Evolutionary conservation across 2,888 invertebrate genomes (phyloP).

Genomic region (Coremacera marginata): DNA sequence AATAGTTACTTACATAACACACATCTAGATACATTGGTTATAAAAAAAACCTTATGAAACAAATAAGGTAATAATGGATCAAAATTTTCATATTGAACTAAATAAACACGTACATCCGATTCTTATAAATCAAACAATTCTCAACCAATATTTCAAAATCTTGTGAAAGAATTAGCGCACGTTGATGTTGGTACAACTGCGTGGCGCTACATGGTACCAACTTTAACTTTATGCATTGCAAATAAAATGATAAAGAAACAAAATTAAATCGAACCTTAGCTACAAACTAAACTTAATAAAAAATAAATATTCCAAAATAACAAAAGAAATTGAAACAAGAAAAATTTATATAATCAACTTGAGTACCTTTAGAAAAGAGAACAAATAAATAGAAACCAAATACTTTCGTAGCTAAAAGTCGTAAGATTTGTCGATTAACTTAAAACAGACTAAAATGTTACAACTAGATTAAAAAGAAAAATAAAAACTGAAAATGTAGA

Average conservation of each 20-base stretch:
- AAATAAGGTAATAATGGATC: too few species aligned
- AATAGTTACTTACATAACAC: too few species aligned
- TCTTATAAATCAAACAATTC: too few species aligned
- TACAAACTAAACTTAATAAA: neutral
- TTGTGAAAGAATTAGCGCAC: too few species aligned
- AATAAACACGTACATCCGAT: too few species aligned
- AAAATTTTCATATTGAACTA: too few species aligned
- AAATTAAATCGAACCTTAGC: slow-evolving; percentile 6
- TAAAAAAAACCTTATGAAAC: too few species aligned
- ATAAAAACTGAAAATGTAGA: neutral
- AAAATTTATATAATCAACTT: slow-evolving; percentile 18
- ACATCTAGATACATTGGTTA: too few species aligned
- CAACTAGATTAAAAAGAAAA: neutral
- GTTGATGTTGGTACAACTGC: too few species aligned
- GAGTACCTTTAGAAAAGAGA: slow-evolving; percentile 26
- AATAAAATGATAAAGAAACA: neutral
- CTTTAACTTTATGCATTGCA: neutral
- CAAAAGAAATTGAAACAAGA: neutral
- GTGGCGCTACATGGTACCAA: too few species aligned
- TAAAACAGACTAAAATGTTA: neutral
- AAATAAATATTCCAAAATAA: neutral
- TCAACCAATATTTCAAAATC: too few species aligned
- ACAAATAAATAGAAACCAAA: neutral
- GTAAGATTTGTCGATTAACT: neutral
- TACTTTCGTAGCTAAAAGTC: neutral